Percentiles rank a stretch among this genome's conserved stretches.
These are phyloP conservation scores for Nothura maculosa DNA, from an alignment of 2,797 vertebrate species.

Conservation along the genomic window DNA sequence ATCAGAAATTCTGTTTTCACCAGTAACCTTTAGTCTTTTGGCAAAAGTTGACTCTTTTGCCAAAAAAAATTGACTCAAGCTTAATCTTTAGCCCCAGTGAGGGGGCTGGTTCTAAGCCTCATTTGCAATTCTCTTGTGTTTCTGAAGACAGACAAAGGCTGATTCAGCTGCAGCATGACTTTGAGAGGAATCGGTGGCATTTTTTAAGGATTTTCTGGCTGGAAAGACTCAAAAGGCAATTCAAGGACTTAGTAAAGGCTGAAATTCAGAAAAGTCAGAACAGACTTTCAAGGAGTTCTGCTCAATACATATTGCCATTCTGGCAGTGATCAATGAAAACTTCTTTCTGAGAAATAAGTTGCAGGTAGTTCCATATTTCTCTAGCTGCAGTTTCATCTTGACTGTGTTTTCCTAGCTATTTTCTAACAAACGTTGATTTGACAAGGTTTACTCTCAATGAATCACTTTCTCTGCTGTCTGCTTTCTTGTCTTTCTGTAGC, in stretches of 20 bases:
- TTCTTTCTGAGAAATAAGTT: neutral
- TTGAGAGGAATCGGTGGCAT: neutral
- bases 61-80: neutral
- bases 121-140: neutral
- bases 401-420: neutral
- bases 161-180: neutral
- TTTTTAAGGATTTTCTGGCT: neutral
- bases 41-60: neutral
- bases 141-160: neutral
- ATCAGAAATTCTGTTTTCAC: rapidly evolving
- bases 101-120: neutral
- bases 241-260: neutral
- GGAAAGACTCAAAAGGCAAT: neutral
- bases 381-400: neutral
- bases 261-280: neutral
- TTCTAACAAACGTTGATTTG: neutral
- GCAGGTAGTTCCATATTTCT: neutral
- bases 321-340: neutral
- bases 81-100: neutral
- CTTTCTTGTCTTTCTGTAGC: neutral
- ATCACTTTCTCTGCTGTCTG: neutral
- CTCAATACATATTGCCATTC: neutral
- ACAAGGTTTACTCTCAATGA: neutral
- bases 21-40: neutral
- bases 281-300: neutral